A percentile compares a stretch with the other conserved stretches of the same genome.
These are phyloP conservation scores for Drosophila suzukii DNA, from an alignment of 1,140 invertebrate genomes.

Conservation along the genomic window DNA sequence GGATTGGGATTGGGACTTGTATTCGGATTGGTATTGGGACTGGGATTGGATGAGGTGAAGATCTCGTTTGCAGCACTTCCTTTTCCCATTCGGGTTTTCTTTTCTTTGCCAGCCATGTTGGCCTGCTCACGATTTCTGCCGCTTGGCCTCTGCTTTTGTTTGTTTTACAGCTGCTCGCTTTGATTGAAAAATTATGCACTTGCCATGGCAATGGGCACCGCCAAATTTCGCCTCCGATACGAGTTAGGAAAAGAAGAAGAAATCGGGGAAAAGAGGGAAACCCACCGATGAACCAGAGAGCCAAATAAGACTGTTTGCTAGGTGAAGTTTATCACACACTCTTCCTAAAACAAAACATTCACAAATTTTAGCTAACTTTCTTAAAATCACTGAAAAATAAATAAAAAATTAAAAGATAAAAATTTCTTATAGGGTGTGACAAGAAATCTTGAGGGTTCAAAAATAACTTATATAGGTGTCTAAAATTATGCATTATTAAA, in stretches of 20 bases:
- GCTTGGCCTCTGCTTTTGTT: conserved; percentile 54
- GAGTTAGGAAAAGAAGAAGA: conserved; percentile 16
- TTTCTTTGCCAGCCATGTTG: conserved; percentile 46
- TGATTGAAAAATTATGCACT: conserved; percentile 83
- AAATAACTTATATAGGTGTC: too few species aligned
- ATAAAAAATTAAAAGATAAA: too few species aligned
- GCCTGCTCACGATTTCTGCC: conserved; percentile 43
- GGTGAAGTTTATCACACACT: conserved; percentile 43
- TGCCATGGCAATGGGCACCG: conserved; percentile 77
- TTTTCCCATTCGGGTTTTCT: conserved; percentile 52
- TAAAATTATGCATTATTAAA: too few species aligned
- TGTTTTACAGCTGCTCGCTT: conserved; percentile 79
- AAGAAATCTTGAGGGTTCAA: too few species aligned
- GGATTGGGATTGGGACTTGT: background rate
- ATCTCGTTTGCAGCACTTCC: conserved; percentile 59
- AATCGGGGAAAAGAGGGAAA: conserved; percentile 16
- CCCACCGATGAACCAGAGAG: conserved; percentile 34
- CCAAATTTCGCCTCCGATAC: conserved; percentile 65
- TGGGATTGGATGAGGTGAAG: conserved; percentile 33
- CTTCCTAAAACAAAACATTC: background rate
- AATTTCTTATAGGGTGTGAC: too few species aligned
- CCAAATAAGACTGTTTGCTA: conserved; percentile 11
- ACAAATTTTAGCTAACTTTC: background rate
- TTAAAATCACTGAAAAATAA: too few species aligned
- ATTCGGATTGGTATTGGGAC: background rate